Conservation (phyloP, 2,888 invertebrate genomes). For the Acanthosepion esculentum region DNA sequence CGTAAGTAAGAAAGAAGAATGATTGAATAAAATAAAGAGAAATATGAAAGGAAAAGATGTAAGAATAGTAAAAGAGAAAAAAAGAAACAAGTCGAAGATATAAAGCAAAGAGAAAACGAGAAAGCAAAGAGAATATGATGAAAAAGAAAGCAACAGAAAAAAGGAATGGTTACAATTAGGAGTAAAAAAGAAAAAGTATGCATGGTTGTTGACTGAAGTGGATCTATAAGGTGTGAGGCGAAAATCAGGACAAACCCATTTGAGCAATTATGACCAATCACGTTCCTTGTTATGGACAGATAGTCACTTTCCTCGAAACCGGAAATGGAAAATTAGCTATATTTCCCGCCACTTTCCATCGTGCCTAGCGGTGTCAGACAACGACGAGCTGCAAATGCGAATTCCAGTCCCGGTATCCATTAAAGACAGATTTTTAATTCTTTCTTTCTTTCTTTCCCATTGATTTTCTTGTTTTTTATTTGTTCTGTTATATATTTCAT, state of each 20-base stretch:
- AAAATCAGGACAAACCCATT: slow-evolving; percentile 34
- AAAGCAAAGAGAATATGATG: no score
- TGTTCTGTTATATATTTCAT: background rate
- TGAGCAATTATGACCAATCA: slow-evolving; percentile 46
- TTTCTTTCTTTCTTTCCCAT: background rate
- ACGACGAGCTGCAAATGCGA: background rate
- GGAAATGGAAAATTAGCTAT: slow-evolving; percentile 48
- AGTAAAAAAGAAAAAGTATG: background rate
- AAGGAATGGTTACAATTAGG: background rate
- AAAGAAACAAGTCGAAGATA: no score
- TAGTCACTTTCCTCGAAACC: slow-evolving; percentile 41
- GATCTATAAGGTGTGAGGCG: background rate
- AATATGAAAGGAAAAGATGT: no score
- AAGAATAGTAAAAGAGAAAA: no score
- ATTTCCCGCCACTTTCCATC: slow-evolving; percentile 36
- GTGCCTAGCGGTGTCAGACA: background rate
- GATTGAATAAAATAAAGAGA: no score
- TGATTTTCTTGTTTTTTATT: background rate
- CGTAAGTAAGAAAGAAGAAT: no score
- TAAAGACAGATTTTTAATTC: background rate
- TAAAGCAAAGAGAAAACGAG: no score
- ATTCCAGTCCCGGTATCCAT: background rate
- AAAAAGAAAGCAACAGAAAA: no score
- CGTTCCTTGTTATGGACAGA: slow-evolving; percentile 46
- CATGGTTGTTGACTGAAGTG: background rate